Base-by-base conservation (phyloP, 2,797 vertebrate species). In the Toxotes lorentzi region DNA sequence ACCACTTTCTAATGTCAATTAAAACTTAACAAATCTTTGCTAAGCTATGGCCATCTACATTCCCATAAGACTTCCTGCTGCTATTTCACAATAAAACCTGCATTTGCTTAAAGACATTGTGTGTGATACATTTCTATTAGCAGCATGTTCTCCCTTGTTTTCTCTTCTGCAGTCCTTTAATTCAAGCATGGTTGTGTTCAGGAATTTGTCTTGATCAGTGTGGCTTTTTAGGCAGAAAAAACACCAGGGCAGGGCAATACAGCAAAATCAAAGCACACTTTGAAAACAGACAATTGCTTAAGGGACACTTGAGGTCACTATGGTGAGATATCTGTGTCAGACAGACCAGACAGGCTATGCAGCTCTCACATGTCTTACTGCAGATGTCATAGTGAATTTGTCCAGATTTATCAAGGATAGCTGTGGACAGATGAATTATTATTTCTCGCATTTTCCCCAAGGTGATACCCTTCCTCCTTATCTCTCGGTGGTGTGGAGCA, bases 11-110 rank as follows among this genome's bases (percentile, higher is more conserved):
- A 35, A 38, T 27, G 38, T 71, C 32, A 30, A 1, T 41, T 64
- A 60, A 30, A 47, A 63, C 3, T 21, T 10, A 27, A 54, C 19
- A 24, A 24, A 48, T 75, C 41, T 34, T 16, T 13, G 5, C 56
- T 4, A 24, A 75, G 23, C 43, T 7, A 45, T 48, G 53, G 35
- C 32, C 62, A 63, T 41, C 72, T 83, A 62, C 54, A 53, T 70
- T 64, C 41, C 41, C 23, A 23, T 19, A 30, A 51, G 41, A 57
- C 54, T 34, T 67, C 69, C 64, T 66, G 69, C 76, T 69, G 69
- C 54, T 61, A 23, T 58, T 68, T 70, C 23, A 66, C 47, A 70
- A 38, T 70, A 70, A 65, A 70, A 70, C 9, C 1, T 65, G 21
- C 17, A 32, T 67, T 53, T 41, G 62, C 63, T 47, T 23, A 54